Base-by-base conservation (phyloP, 1,140 invertebrate genomes). In the Caenorhabditis remanei region DNA sequence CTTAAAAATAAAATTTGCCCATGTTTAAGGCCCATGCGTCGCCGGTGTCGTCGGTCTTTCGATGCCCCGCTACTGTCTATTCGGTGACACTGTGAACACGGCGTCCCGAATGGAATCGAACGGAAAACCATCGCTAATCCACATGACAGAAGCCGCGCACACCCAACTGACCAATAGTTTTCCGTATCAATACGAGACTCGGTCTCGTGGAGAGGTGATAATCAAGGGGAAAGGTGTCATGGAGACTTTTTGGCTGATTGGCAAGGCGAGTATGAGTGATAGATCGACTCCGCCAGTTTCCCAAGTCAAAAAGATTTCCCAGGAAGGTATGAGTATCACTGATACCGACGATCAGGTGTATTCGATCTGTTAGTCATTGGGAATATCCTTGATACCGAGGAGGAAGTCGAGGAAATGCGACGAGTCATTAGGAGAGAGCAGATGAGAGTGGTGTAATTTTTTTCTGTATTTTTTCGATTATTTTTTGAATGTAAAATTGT, bases 11-110 rank as follows among this genome's bases (percentile, higher is more conserved):
- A 53, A 53, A n/a, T n/a, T n/a, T n/a, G n/a, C n/a, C n/a, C n/a
- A 14, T 16, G 50, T 53, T 53, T 1, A 48, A 87, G 86, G 86
- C 21, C 63, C 82, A 1, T 61, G 41, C 50, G 87, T 89, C 0
- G 67, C 88, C 40, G 93, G 93, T 13, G 92, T 93, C 40, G 93
- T 93, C 8, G 93, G 93, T 41, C 75, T 92, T 5, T 92, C 92
- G 16, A 93, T 93, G 93, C 93, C 93, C 16, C 82, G 93, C 13
- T 93, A 93, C 87, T 93, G 93, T 90, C 82, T 93, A 21, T 98
- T 98, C 93, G 97, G 96, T 0, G 97, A 98, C 93, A 97, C 96
- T 1, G 96, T 97, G 11, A 97, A 98, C 92, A 97, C 96, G 13
- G 96, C 96, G 0, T 96, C 95, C 0, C 94, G 96, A 89, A 97